phyloP scores from a whole-genome alignment of 2,113 vertebrate species.

The Macrotus californicus region DNA sequence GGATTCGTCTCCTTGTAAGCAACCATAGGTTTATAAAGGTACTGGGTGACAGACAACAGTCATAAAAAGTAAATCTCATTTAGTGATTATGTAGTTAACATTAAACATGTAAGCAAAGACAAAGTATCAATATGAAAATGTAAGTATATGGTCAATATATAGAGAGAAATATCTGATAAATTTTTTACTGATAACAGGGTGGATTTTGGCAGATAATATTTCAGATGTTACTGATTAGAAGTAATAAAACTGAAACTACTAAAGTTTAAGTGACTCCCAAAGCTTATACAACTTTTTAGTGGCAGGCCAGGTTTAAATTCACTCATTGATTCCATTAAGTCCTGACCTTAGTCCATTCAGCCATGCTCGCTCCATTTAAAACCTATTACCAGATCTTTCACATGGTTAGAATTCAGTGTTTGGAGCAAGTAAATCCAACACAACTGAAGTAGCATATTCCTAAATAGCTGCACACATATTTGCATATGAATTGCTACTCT shows the following conservation, averaged over 20 bases:
- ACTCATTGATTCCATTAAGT: slow-evolving; percentile 50
- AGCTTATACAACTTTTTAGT: slow-evolving; percentile 50
- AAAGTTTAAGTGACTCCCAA: slow-evolving; percentile 46
- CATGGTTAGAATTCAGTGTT: slow-evolving; percentile 39
- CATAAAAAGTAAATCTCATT: background rate
- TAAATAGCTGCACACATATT: background rate
- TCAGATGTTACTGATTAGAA: slow-evolving; percentile 32
- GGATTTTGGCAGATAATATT: background rate
- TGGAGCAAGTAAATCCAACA: background rate
- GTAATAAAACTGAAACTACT: slow-evolving; percentile 38
- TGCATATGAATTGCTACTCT: background rate
- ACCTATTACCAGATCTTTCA: slow-evolving; percentile 37
- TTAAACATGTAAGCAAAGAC: background rate
- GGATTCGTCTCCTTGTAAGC: background rate
- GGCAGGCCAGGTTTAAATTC: slow-evolving; percentile 42
- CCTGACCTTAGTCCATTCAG: slow-evolving; percentile 49
- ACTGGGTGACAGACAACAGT: background rate
- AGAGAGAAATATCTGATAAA: background rate
- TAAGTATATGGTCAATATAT: background rate
- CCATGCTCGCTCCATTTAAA: slow-evolving; percentile 47
- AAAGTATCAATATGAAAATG: background rate
- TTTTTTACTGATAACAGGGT: background rate
- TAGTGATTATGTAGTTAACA: background rate
- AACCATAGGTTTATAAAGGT: background rate
- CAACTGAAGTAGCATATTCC: background rate